Evolutionary conservation across 2,888 invertebrate species (phyloP).

Genomic region (Calliopum simillimum): DNA sequence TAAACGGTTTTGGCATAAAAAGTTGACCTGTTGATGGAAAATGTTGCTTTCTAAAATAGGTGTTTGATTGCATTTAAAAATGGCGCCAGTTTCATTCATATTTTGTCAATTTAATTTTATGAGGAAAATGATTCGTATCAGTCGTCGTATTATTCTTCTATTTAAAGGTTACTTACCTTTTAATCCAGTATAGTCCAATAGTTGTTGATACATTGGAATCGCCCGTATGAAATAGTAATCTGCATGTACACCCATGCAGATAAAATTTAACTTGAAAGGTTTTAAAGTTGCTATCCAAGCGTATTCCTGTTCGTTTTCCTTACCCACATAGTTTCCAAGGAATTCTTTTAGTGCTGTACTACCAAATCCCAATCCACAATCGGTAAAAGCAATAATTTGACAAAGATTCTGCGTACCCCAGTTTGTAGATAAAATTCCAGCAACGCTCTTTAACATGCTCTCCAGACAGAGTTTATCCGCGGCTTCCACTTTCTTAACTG

Average conservation of each 20-base stretch:
- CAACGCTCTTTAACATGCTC: conserved; percentile 82
- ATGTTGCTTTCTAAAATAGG: too few species aligned
- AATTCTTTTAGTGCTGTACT: conserved; percentile 74
- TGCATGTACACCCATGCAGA: conserved; percentile 76
- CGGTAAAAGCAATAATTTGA: conserved; percentile 83
- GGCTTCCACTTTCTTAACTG: conserved; percentile 81
- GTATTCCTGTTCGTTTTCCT: conserved; percentile 53
- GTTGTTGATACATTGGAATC: conserved; percentile 74
- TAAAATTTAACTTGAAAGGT: conserved; percentile 82
- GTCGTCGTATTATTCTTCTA: too few species aligned
- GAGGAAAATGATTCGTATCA: too few species aligned
- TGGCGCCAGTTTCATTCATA: too few species aligned
- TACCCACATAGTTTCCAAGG: conserved; percentile 62
- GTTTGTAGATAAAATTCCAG: conserved; percentile 82
- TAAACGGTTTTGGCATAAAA: conserved; percentile 55
- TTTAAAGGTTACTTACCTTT: conserved; percentile 74
- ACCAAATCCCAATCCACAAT: conserved; percentile 76
- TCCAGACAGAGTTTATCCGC: conserved; percentile 90
- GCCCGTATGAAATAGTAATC: conserved; percentile 71
- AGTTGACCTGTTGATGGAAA: conserved; percentile 52
- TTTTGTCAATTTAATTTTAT: too few species aligned
- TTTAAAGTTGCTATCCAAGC: conserved; percentile 84
- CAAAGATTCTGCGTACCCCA: conserved; percentile 92
- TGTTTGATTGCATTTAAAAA: too few species aligned
- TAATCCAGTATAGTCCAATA: conserved; percentile 81